Evolutionary conservation across 23 tunicate species (phyloP).

Genomic region (Halocynthia roretzi): DNA sequence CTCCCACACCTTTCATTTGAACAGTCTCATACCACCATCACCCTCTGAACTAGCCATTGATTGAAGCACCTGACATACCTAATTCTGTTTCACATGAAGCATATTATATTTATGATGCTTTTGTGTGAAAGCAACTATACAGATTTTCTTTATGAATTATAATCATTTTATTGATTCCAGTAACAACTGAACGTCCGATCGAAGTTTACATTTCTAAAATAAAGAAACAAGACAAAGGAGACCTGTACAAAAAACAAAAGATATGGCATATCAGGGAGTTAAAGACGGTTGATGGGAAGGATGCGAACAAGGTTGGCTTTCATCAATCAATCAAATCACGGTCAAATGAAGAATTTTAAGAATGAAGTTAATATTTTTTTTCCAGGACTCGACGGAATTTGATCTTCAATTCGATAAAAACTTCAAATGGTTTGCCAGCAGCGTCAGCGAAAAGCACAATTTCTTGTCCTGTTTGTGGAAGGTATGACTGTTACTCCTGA

Average conservation of each 20-base stretch:
- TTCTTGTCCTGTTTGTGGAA: conserved; percentile 76
- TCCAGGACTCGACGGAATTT: conserved; percentile 74
- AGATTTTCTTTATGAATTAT: background rate
- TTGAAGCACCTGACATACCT: too few species aligned
- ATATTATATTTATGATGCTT: background rate
- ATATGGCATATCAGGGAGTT: conserved; percentile 73
- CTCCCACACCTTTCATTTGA: too few species aligned
- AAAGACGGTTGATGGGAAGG: conserved; percentile 79
- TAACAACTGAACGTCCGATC: conserved; percentile 67
- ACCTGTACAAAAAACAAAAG: conserved; percentile 90
- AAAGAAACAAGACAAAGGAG: conserved; percentile 86
- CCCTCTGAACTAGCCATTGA: too few species aligned
- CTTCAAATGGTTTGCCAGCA: conserved; percentile 85
- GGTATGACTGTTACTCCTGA: conserved; percentile 15
- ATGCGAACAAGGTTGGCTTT: conserved; percentile 8
- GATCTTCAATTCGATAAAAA: conserved; percentile 92
- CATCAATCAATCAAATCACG: too few species aligned
- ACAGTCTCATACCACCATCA: too few species aligned
- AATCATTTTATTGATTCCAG: conserved; percentile 18
- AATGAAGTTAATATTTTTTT: conserved; percentile 4
- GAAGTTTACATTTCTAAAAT: conserved; percentile 72
- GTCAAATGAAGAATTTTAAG: background rate
- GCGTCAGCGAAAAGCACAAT: conserved; percentile 74
- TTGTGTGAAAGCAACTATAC: background rate
- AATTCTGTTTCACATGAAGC: background rate